Conservation (phyloP, 2,113 vertebrate genomes). For the Oriolus oriolus region DNA sequence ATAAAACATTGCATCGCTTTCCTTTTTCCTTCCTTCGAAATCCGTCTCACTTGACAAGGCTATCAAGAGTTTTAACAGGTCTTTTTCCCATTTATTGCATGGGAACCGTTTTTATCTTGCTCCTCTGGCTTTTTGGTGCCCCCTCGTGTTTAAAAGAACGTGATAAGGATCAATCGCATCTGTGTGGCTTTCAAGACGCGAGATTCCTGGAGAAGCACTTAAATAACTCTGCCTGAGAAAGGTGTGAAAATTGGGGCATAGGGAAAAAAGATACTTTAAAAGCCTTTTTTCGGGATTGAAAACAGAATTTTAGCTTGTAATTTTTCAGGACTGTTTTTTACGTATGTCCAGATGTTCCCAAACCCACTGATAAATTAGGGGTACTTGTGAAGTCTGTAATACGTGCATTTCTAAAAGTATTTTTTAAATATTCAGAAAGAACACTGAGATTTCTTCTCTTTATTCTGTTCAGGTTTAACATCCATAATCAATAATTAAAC, state of each 20-base stretch:
- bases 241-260: not conserved
- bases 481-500: not conserved
- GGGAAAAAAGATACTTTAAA: not conserved
- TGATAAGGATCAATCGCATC: not conserved
- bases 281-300: not conserved
- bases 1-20: not conserved
- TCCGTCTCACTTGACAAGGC: not conserved
- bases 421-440: not conserved
- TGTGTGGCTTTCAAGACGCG: not conserved
- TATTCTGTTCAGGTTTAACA: not conserved
- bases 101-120: not conserved
- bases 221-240: not conserved
- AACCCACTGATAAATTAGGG: not conserved
- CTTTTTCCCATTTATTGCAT: not conserved
- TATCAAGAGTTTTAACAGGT: not conserved
- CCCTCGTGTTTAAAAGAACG: constrained; percentile 54
- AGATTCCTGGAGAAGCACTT: not conserved
- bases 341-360: not conserved
- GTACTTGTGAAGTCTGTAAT: not conserved
- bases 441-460: not conserved
- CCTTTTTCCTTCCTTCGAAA: not conserved
- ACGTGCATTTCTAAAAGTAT: not conserved
- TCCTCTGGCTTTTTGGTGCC: constrained; percentile 55
- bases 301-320: not conserved
- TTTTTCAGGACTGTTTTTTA: not conserved